These are phyloP conservation scores for Panorpa germanica DNA, from an alignment of 2,888 invertebrate genomes.

Conservation along the genomic window DNA sequence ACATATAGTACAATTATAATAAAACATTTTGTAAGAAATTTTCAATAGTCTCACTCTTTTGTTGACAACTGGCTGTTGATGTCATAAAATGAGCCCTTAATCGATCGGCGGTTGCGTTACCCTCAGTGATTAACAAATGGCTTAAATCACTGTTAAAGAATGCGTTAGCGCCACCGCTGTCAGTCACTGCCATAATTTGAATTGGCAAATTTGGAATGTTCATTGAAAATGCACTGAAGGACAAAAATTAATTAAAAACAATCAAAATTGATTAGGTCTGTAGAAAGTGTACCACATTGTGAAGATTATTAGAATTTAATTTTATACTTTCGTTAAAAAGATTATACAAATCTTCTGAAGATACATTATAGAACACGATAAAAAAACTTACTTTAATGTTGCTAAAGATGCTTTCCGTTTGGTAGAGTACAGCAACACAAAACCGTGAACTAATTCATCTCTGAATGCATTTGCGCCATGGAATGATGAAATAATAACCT, in stretches of 20 bases:
- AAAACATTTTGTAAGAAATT: background rate
- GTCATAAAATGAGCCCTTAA: conserved; percentile 86
- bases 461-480: conserved; percentile 85
- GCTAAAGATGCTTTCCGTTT: conserved; percentile 88
- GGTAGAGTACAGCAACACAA: conserved; percentile 86
- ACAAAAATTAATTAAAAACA: conserved; percentile 12
- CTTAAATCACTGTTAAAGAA: conserved; percentile 81
- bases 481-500: conserved; percentile 84
- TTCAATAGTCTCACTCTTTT: conserved; percentile 47
- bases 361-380: too few relatives aligned
- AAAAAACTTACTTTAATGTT: conserved; percentile 55
- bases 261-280: background rate
- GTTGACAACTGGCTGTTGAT: conserved; percentile 64
- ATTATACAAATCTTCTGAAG: too few relatives aligned
- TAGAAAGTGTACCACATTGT: conserved; percentile 3
- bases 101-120: conserved; percentile 79
- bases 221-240: conserved; percentile 76
- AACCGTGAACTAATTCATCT: conserved; percentile 85
- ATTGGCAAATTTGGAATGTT: conserved; percentile 85
- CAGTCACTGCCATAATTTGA: conserved; percentile 86
- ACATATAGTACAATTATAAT: conserved; percentile 6
- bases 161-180: conserved; percentile 72
- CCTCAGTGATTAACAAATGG: conserved; percentile 81
- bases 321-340: too few relatives aligned
- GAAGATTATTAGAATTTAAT: background rate